A percentile compares a stretch with the other conserved stretches of the same genome.
phyloP scores from a whole-genome alignment of 35 echinoderm and acorn worm genomes.

The Stichopus chloronotus region DNA sequence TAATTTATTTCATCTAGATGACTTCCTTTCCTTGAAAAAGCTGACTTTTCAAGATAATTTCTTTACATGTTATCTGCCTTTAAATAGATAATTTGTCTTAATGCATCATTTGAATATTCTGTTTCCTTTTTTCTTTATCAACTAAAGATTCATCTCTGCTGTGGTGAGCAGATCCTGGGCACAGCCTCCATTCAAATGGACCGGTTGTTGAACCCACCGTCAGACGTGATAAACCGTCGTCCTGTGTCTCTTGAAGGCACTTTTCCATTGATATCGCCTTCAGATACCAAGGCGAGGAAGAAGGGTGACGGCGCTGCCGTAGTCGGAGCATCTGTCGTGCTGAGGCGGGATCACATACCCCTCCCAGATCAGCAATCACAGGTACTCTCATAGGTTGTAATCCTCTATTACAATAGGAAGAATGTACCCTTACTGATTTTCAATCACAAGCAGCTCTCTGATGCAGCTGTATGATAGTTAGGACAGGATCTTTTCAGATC shows the following conservation, averaged over 20 bases:
- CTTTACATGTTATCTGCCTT: too few relatives aligned
- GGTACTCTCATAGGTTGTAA: conserved; percentile 14
- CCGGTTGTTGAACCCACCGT: conserved; percentile 61
- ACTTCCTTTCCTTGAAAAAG: too few relatives aligned
- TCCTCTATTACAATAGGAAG: too few relatives aligned
- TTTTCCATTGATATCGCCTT: conserved; percentile 73
- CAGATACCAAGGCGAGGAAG: conserved; percentile 36
- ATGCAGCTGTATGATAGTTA: too few relatives aligned
- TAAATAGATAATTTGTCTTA: too few relatives aligned
- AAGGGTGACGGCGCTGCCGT: conserved; percentile 49
- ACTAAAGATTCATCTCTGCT: conserved; percentile 84
- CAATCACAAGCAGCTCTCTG: too few relatives aligned
- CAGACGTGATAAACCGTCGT: conserved; percentile 67
- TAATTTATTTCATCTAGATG: too few relatives aligned
- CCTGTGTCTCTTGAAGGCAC: conserved; percentile 76
- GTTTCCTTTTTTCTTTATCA: background rate
- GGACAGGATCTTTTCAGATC: too few relatives aligned
- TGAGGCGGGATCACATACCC: conserved; percentile 86
- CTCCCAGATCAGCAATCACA: conserved; percentile 46
- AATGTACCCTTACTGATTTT: too few relatives aligned
- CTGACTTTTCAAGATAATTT: too few relatives aligned
- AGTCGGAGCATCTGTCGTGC: conserved; percentile 81
- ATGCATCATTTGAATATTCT: too few relatives aligned
- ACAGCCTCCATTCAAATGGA: conserved; percentile 54
- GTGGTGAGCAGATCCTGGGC: conserved; percentile 88